Evolutionary conservation across 2,113 vertebrate species (phyloP), one percentile per base, ranked within the genome.

Genomic region (Astur gentilis): DNA sequence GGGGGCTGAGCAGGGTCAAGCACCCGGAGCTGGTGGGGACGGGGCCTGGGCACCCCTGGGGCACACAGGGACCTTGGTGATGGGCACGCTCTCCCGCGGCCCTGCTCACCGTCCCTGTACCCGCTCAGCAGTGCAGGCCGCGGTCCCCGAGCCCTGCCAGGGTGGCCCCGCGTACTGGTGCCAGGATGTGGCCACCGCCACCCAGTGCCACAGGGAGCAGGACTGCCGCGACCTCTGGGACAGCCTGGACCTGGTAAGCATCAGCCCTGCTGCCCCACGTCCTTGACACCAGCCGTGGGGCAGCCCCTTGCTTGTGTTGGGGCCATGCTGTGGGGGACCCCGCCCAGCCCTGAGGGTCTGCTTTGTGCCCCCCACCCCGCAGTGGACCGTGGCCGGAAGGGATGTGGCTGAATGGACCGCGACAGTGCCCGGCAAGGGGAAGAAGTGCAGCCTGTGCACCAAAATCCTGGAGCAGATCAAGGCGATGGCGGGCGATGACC

Each of bases 361-460:
- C 4, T 29, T 54, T 29, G 1, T 8, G n/a, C 72, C 25, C 40
- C 40, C 27, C 21, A n/a, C 32, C n/a, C 32, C 13, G 22, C 93
- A 95, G 96, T 15, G 22, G 52, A 71, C 83, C 1, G 2, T 6
- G 32, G 17, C 34, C 0, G 40, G 58, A 1, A 45, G 5, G 22
- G 42, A 75, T 2, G 2, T 7, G 16, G 44, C 9, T 1, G 5
- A 49, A 1, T 18, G 8, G 26, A 36, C 57, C 0, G 1, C 0
- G 0, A 50, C 2, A 0, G 15, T 0, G 0, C 61, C 2, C 0
- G 15, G 31, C 20, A 13, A 1, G 32, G 3, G 6, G 3, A 21
- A 45, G 6, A 91, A 64, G 58, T 97, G 96, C 85, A 8, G 0
- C 4, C 6, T 75, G 11, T 97, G 95, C 71, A 86, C 15, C 42